Percentiles rank a stretch among this genome's conserved stretches.
phyloP scores from a whole-genome alignment of 2,888 invertebrate species.

The Melolontha melolontha region DNA sequence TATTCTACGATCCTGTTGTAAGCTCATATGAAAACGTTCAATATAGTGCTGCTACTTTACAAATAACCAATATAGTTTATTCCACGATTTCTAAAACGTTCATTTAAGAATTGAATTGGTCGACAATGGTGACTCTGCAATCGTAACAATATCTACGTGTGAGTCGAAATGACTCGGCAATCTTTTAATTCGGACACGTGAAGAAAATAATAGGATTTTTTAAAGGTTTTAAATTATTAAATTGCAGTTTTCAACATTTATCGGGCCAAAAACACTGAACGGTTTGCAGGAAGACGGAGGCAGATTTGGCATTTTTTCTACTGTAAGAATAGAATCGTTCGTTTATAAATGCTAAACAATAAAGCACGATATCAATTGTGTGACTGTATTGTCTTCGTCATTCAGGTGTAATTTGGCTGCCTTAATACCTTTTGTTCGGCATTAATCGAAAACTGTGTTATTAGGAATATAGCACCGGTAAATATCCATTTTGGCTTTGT shows the following conservation, averaged over 20 bases:
- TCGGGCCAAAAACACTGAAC: conserved; percentile 28
- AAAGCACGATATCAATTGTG: conserved; percentile 18
- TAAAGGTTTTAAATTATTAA: conserved; percentile 38
- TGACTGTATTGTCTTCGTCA: conserved; percentile 46
- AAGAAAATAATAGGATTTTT: conserved; percentile 49
- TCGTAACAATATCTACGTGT: conserved; percentile 62
- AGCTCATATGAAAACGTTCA: conserved; percentile 42
- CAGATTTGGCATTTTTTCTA: conserved; percentile 9
- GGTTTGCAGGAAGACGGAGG: conserved; percentile 21
- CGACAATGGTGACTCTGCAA: conserved; percentile 58
- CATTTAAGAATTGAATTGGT: conserved; percentile 52
- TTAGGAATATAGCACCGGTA: background rate
- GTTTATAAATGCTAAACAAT: conserved; percentile 9
- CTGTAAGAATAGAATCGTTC: conserved; percentile 10
- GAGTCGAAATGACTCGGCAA: conserved; percentile 60
- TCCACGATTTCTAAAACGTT: conserved; percentile 8
- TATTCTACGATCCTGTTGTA: conserved; percentile 30
- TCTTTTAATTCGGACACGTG: conserved; percentile 46
- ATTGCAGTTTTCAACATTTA: conserved; percentile 41
- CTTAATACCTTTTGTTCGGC: conserved; percentile 50
- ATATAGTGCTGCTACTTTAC: conserved; percentile 45
- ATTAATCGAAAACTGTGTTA: conserved; percentile 48
- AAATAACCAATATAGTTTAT: conserved; percentile 33
- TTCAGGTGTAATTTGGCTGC: conserved; percentile 53
- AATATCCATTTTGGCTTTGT: conserved; percentile 7